These are phyloP conservation scores for Heteropelma amictum DNA, from an alignment of 2,888 invertebrate genomes.

Conservation along the genomic window DNA sequence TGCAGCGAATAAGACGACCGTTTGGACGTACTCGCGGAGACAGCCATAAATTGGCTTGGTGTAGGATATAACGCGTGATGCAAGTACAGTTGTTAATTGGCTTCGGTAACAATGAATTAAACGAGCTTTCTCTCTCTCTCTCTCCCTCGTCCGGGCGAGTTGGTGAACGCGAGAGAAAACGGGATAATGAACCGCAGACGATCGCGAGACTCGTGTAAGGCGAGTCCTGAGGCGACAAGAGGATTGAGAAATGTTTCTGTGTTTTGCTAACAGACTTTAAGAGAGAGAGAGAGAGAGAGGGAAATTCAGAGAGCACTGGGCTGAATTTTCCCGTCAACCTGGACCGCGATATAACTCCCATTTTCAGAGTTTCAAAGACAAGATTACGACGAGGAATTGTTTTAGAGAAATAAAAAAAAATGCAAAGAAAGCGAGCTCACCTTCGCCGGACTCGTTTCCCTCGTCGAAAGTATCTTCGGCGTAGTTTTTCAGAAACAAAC, in stretches of 20 bases:
- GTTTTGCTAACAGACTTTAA: background rate
- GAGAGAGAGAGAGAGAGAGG: background rate
- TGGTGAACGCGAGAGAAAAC: background rate
- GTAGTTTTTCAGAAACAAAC: background rate
- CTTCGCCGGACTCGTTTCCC: slow-evolving; percentile 45
- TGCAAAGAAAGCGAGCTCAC: slow-evolving; percentile 18
- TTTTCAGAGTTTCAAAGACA: background rate
- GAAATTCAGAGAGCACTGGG: background rate
- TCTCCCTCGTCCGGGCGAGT: background rate
- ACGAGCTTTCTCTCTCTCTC: slow-evolving; percentile 27
- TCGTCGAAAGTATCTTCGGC: slow-evolving; percentile 41
- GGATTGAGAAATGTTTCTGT: slow-evolving; percentile 43
- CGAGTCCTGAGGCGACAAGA: background rate
- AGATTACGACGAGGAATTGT: background rate
- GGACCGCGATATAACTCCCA: too few relatives aligned
- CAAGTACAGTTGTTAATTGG: slow-evolving; percentile 51
- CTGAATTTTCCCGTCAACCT: background rate
- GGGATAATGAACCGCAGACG: slow-evolving; percentile 29
- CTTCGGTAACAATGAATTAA: slow-evolving; percentile 56
- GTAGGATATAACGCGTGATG: slow-evolving; percentile 5
- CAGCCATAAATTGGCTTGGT: background rate
- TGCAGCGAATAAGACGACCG: background rate
- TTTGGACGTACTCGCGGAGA: background rate
- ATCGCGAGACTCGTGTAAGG: background rate
- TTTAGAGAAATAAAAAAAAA: background rate